These are phyloP conservation scores for Orussus abietinus DNA, from an alignment of 1,140 invertebrate genomes.

Conservation along the genomic window DNA sequence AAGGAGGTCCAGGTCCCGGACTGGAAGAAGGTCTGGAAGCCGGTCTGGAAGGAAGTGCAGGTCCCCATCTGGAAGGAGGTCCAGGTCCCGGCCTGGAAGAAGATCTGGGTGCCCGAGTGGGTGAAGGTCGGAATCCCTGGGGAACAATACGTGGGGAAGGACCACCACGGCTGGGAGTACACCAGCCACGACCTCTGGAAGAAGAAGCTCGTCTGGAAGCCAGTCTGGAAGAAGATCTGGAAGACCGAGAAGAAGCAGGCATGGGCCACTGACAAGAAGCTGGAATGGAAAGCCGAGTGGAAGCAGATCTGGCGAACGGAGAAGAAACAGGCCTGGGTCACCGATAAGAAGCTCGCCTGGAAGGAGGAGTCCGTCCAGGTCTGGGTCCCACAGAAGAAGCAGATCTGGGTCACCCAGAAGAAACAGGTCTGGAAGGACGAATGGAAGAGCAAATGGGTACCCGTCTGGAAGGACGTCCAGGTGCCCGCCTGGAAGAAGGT, in stretches of 20 bases:
- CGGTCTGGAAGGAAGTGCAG: conserved; percentile 56
- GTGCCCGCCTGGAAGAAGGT: conserved; percentile 49
- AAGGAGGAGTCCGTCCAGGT: conserved; percentile 78
- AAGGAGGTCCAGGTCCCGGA: conserved; percentile 57
- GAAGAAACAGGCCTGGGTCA: conserved; percentile 76
- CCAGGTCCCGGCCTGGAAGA: conserved; percentile 56
- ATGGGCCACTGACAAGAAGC: conserved; percentile 72
- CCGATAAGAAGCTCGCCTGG: conserved; percentile 72
- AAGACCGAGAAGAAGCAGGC: conserved; percentile 74
- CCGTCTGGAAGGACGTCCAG: conserved; percentile 50
- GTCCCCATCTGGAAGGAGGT: conserved; percentile 62
- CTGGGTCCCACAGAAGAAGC: conserved; percentile 72
- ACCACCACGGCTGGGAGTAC: conserved; percentile 72
- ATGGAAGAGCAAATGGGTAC: conserved; percentile 64
- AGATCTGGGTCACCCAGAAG: conserved; percentile 73
- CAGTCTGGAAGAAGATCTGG: conserved; percentile 77
- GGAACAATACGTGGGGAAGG: conserved; percentile 68
- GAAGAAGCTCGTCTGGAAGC: conserved; percentile 76
- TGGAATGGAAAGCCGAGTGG: conserved; percentile 76
- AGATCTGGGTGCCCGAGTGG: conserved; percentile 61
- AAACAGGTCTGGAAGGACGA: conserved; percentile 76
- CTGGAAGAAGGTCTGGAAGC: conserved; percentile 53
- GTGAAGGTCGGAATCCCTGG: conserved; percentile 68
- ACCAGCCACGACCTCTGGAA: conserved; percentile 77
- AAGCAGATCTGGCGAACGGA: conserved; percentile 73